Conservation (phyloP, 2,797 vertebrate genomes). For the Limnodromus scolopaceus region DNA sequence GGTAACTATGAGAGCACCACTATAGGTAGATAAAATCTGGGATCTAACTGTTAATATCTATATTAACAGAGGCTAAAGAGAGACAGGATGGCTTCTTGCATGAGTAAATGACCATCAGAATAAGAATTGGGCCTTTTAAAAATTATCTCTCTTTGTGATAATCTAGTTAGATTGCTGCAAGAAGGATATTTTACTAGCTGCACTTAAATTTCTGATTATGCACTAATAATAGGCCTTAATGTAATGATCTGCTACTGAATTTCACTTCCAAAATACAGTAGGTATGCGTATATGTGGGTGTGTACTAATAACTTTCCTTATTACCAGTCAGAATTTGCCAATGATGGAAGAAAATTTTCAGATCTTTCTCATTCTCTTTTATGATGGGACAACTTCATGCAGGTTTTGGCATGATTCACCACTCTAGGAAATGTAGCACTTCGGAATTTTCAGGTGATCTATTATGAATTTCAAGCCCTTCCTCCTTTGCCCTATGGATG, state of each 20-base stretch:
- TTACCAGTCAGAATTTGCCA: not conserved
- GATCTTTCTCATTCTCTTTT: not conserved
- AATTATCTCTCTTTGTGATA: not conserved
- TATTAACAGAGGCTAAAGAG: not conserved
- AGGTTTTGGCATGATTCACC: not conserved
- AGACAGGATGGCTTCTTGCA: not conserved
- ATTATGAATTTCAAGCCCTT: not conserved
- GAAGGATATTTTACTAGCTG: not conserved
- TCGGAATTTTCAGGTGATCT: not conserved
- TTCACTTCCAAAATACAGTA: not conserved
- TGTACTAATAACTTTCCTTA: not conserved
- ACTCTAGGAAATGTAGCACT: not conserved
- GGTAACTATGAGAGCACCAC: not conserved
- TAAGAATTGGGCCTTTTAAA: not conserved
- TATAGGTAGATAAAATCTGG: not conserved
- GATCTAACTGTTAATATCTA: not conserved
- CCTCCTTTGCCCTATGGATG: not conserved
- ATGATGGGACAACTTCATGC: not conserved
- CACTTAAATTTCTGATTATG: not conserved
- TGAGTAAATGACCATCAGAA: not conserved
- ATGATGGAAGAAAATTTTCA: not conserved
- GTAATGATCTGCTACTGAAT: not conserved
- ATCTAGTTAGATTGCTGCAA: not conserved
- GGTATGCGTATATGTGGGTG: not conserved
- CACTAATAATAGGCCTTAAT: not conserved